Evolutionary conservation across 92 coral and sea anemone genomes (phyloP).

Genomic region (Umimayanthus kanabou): DNA sequence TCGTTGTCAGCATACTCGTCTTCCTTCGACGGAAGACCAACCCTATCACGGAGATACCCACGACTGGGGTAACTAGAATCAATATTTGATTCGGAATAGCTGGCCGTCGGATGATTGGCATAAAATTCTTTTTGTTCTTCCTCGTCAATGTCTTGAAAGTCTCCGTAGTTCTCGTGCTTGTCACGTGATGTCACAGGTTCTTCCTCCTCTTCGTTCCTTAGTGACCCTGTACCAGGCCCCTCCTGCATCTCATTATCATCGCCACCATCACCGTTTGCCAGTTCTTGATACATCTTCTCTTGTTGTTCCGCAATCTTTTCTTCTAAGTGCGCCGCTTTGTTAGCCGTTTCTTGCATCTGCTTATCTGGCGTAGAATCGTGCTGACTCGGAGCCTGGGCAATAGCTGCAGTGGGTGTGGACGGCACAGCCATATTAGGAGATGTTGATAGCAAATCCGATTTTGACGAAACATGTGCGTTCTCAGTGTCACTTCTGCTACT

Average conservation of each 20-base stretch:
- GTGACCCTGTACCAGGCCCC: background rate
- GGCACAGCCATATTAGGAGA: constrained; percentile 33
- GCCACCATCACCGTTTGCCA: constrained; percentile 46
- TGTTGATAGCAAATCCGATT: background rate
- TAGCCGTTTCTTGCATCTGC: constrained; percentile 61
- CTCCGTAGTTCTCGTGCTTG: constrained; percentile 76
- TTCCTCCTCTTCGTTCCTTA: constrained; percentile 35
- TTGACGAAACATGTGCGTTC: background rate
- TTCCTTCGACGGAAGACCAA: constrained; percentile 18
- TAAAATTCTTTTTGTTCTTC: constrained; percentile 52
- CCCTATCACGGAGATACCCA: constrained; percentile 20
- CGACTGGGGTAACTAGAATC: constrained; percentile 8
- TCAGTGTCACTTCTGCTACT: constrained; percentile 21
- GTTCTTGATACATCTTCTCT: constrained; percentile 76
- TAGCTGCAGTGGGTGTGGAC: constrained; percentile 26
- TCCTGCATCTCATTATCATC: constrained; percentile 43
- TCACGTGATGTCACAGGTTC: constrained; percentile 37
- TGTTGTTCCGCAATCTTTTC: constrained; percentile 90
- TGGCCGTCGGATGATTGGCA: background rate
- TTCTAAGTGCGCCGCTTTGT: constrained; percentile 86
- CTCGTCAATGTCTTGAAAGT: constrained; percentile 86
- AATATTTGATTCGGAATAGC: constrained; percentile 8
- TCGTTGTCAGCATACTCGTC: background rate
- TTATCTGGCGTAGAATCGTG: constrained; percentile 34
- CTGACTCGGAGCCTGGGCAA: background rate